Evolutionary conservation across 2,113 vertebrate species (phyloP).

Genomic region (Pantherophis guttatus): DNA sequence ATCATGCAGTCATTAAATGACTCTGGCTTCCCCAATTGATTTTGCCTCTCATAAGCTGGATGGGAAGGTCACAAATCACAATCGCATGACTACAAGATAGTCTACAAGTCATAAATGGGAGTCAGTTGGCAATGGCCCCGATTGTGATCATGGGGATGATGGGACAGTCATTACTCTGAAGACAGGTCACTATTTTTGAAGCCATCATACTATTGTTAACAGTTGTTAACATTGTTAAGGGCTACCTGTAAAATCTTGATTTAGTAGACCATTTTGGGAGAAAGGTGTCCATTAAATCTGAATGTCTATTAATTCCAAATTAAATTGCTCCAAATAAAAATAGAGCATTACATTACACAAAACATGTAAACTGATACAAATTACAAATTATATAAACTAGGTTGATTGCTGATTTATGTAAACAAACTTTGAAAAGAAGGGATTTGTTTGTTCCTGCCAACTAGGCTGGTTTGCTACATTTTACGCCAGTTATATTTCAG

Average conservation of each 20-base stretch:
- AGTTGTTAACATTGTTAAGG: neutral
- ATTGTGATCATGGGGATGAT: neutral
- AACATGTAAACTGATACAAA: neutral
- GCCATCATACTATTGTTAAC: no score
- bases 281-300: neutral
- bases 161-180: neutral
- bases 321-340: neutral
- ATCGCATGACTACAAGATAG: neutral
- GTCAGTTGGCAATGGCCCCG: neutral
- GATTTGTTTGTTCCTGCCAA: neutral
- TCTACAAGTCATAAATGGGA: neutral
- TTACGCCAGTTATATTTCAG: neutral
- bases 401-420: neutral
- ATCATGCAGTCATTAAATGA: no score
- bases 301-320: neutral
- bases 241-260: neutral
- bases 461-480: neutral
- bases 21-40: no score
- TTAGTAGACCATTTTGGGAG: neutral
- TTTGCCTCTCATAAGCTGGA: no score
- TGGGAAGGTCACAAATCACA: neutral
- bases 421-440: neutral
- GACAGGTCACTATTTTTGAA: neutral
- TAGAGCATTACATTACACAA: neutral
- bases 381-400: neutral